A percentile compares a stretch with the other conserved stretches of the same genome.
Conservation (phyloP, 2,113 vertebrate genomes). For the Ptilonorhynchus violaceus region DNA sequence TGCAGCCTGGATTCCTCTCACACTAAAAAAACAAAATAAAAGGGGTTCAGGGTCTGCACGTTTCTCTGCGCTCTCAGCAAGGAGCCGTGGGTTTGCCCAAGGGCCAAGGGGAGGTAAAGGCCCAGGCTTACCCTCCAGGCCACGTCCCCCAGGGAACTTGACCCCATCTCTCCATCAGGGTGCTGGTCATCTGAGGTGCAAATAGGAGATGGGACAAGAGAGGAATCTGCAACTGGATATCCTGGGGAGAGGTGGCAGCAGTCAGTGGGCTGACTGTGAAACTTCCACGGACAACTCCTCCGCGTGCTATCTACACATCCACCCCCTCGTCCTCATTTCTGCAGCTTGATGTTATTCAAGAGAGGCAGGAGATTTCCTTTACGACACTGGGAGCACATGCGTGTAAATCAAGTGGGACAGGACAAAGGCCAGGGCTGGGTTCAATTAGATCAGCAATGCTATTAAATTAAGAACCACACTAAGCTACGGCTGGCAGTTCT, state of each 20-base stretch:
- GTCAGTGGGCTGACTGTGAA: neutral
- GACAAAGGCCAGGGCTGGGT: neutral
- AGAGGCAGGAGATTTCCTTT: neutral
- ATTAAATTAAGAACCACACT: neutral
- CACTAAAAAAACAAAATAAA: neutral
- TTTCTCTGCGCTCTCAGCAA: neutral
- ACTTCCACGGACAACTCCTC: neutral
- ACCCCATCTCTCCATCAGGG: neutral
- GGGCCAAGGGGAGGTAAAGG: neutral
- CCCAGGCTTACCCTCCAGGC: no score
- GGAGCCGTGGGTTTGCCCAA: neutral
- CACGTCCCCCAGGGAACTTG: neutral
- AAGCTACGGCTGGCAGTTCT: neutral
- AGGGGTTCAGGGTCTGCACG: neutral
- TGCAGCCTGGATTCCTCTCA: neutral
- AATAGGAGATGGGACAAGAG: neutral
- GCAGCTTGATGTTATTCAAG: neutral
- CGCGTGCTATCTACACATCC: neutral
- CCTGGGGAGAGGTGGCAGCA: neutral
- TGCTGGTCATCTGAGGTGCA: rapidly evolving
- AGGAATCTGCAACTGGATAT: neutral
- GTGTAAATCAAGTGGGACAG: neutral
- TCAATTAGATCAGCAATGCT: neutral
- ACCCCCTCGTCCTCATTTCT: neutral
- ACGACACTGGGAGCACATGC: rapidly evolving